Conservation (phyloP, 1,140 invertebrate species). For the Lepidostoma basale region DNA sequence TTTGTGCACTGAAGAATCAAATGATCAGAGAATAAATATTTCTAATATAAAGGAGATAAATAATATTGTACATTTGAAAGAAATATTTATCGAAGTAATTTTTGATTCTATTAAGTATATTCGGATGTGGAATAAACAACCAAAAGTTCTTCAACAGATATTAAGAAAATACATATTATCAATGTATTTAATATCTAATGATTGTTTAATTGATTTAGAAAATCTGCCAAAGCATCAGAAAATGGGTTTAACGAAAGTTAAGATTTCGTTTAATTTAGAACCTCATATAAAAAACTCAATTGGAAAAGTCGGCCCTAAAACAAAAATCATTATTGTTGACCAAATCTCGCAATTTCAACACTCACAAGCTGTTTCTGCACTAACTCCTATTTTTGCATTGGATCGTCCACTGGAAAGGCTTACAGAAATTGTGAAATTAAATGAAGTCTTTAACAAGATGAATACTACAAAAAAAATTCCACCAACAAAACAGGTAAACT, state of each 20-base stretch:
- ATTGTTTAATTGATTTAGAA: slow-evolving; percentile 21
- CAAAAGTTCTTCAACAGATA: slow-evolving; percentile 8
- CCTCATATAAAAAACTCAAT: neutral
- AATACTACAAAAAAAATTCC: slow-evolving; percentile 4
- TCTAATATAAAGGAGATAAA: neutral
- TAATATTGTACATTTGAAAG: slow-evolving; percentile 17
- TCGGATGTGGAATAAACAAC: slow-evolving; percentile 26
- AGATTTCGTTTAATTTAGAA: slow-evolving; percentile 16
- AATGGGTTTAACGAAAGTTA: slow-evolving; percentile 33
- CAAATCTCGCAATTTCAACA: slow-evolving; percentile 27
- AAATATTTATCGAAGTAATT: slow-evolving; percentile 27
- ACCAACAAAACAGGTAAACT: slow-evolving; percentile 38
- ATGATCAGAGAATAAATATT: neutral
- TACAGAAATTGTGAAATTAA: slow-evolving; percentile 31
- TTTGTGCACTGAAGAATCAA: neutral
- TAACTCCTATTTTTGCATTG: slow-evolving; percentile 25
- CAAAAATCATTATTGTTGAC: slow-evolving; percentile 31
- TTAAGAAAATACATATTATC: slow-evolving; percentile 37
- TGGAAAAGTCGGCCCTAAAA: slow-evolving; percentile 26
- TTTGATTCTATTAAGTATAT: slow-evolving; percentile 32
- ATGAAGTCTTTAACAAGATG: slow-evolving; percentile 29
- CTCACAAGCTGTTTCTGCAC: slow-evolving; percentile 23
- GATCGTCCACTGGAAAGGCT: slow-evolving; percentile 32
- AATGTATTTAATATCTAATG: slow-evolving; percentile 19
- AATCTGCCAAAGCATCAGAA: slow-evolving; percentile 7